Evolutionary conservation across 1,140 invertebrate genomes (phyloP), one percentile per base, ranked within the genome.

Genomic region (Neelides sp.): DNA sequence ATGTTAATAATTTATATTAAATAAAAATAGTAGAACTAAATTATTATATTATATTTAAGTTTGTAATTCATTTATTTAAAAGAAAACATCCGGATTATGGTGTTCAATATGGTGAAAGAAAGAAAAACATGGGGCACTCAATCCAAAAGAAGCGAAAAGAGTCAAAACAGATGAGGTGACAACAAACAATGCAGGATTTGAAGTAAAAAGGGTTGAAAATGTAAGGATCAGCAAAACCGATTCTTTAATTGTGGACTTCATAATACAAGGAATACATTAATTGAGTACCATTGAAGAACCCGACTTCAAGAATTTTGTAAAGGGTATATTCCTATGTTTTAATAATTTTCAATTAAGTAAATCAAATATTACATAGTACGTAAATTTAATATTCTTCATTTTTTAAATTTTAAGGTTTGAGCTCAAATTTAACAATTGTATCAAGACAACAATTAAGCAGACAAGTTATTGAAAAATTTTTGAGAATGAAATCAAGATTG

Each of bases 231-330:
- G 13, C 41, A 43, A 43, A 23, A 10, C 22, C 4, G 41, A 43
- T 7, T 13, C 20, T n/a, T 26, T 43, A 20, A 26, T 43, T 4
- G 10, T 24, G 5, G 26, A 43, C 15, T 43, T 43, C 22, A 22
- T 43, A 4, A 15, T 43, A 17, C 4, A 43, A 5, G 41, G 41
- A 4, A 43, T 43, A 24, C 41, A 43, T 43, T 24, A 19, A 43
- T 24, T 43, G 5, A 23, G 19, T 13, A 22, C 8, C n/a, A 22
- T 43, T 5, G 41, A 43, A 15, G 19, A 43, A 22, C 41, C 41
- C 7, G 41, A 19, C 4, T 43, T 43, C 26, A 19, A 22, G 7
- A 8, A 19, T 7, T 22, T 43, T 5, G 12, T 43, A 10, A 19
- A 7, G 4, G 30, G 30, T 34, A 15, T 10, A 10, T 34, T 10